These are phyloP conservation scores for Phyllotis vaccarum DNA, from an alignment of 2,797 vertebrate genomes.

Conservation along the genomic window DNA sequence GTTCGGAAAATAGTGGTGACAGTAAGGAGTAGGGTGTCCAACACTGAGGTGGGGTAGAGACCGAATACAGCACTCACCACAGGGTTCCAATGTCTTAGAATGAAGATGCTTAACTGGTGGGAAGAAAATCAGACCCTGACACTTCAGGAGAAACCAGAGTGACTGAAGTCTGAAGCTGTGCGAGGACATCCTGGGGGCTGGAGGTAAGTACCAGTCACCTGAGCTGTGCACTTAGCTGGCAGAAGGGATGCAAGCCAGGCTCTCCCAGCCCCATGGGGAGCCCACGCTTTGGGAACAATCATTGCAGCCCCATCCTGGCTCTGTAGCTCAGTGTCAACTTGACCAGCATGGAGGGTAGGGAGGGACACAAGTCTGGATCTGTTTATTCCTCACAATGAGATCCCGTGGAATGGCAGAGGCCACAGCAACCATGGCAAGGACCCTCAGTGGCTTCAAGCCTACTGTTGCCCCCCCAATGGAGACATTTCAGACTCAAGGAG, in stretches of 20 bases:
- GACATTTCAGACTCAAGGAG: not conserved
- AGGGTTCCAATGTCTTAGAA: not conserved
- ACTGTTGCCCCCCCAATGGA: not conserved
- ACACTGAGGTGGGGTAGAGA: rapidly evolving
- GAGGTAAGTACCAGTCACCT: not conserved
- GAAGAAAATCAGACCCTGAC: not conserved
- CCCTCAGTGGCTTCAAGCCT: not conserved
- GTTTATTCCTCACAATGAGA: not conserved
- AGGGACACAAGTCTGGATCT: not conserved
- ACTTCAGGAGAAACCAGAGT: not conserved
- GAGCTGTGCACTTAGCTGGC: not conserved
- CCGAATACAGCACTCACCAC: not conserved
- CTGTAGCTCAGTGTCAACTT: rapidly evolving
- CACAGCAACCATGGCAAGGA: not conserved
- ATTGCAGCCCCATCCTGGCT: not conserved
- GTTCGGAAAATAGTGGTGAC: not conserved
- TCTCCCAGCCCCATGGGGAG: not conserved
- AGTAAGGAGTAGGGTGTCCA: not conserved
- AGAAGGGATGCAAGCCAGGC: no score
- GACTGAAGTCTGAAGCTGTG: not conserved
- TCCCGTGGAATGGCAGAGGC: not conserved
- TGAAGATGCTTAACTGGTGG: conserved; percentile 1
- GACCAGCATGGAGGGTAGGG: not conserved
- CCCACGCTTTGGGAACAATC: not conserved
- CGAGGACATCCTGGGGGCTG: rapidly evolving